phyloP scores from a whole-genome alignment of 2,797 vertebrate genomes.

The Macroramphosus scolopax region DNA sequence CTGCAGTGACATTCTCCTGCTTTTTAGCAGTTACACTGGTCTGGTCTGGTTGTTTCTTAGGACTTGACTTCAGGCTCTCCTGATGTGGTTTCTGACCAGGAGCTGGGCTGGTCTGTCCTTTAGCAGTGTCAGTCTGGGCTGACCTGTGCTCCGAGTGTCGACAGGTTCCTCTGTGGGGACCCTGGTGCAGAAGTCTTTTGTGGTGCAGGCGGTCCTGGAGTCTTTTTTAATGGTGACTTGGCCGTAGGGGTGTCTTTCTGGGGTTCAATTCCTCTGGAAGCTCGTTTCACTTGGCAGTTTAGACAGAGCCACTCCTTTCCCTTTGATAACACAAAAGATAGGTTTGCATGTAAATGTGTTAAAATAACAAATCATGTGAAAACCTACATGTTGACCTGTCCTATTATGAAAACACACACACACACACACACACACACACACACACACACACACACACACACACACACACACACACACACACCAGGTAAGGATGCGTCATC shows the following conservation, averaged over 20 bases:
- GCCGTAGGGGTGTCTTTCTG: conserved; percentile 31
- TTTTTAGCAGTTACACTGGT: conserved; percentile 48
- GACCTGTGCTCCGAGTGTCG: conserved; percentile 37
- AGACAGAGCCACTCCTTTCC: conserved; percentile 89
- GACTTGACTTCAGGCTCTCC: conserved; percentile 62
- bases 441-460: too few relatives aligned
- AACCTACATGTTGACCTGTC: too few relatives aligned
- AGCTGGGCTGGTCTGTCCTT: conserved; percentile 47
- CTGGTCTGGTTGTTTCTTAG: conserved; percentile 60
- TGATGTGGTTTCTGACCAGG: conserved; percentile 64
- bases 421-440: too few relatives aligned
- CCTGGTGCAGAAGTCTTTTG: conserved; percentile 62
- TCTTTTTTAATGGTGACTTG: conserved; percentile 48
- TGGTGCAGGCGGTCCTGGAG: conserved; percentile 21
- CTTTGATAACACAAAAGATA: conserved; percentile 47
- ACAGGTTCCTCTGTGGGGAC: conserved; percentile 56
- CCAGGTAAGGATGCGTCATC: too few relatives aligned
- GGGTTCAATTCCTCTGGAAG: conserved; percentile 76
- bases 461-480: too few relatives aligned
- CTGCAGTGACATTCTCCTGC: conserved; percentile 45
- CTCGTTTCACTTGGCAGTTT: conserved; percentile 93
- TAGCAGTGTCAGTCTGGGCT: conserved; percentile 65
- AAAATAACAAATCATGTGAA: too few relatives aligned
- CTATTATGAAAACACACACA: too few relatives aligned
- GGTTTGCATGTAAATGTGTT: too few relatives aligned